These are phyloP conservation scores for Corythoichthys intestinalis DNA, from an alignment of 2,113 vertebrate genomes.

Conservation along the genomic window DNA sequence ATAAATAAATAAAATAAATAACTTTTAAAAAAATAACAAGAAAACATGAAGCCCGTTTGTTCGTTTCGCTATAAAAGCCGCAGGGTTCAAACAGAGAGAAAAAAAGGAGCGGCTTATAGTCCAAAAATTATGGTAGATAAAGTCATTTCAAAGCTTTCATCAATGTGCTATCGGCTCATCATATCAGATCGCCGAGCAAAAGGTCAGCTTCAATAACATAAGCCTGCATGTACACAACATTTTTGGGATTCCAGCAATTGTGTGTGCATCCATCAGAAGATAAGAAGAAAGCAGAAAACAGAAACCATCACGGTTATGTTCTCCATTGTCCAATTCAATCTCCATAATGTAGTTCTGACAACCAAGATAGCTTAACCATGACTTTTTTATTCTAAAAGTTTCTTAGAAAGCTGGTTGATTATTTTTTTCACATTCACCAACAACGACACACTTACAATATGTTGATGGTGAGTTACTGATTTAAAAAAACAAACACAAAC, in stretches of 20 bases:
- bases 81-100: too few species aligned
- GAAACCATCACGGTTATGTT: not conserved
- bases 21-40: too few species aligned
- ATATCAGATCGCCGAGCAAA: slow-evolving; percentile 53
- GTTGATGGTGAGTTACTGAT: not conserved
- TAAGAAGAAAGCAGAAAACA: slow-evolving; percentile 5
- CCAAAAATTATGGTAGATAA: slow-evolving; percentile 31
- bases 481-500: too few species aligned
- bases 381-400: not conserved
- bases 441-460: not conserved
- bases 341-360: not conserved
- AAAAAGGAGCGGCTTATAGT: too few species aligned
- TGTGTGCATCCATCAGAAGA: slow-evolving; percentile 1
- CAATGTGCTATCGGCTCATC: slow-evolving; percentile 54
- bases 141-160: slow-evolving; percentile 56
- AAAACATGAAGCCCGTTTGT: too few species aligned
- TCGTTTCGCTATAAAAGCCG: too few species aligned
- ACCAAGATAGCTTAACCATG: not conserved
- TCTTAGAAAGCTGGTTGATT: not conserved
- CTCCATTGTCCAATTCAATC: not conserved
- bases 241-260: slow-evolving; percentile 48
- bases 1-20: too few species aligned
- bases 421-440: not conserved
- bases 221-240: slow-evolving; percentile 51
- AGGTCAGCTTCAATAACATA: slow-evolving; percentile 43